Percentiles rank a stretch among this genome's conserved stretches.
Conservation (phyloP, 2,797 vertebrate species). For the Loris lydekkerianus region DNA sequence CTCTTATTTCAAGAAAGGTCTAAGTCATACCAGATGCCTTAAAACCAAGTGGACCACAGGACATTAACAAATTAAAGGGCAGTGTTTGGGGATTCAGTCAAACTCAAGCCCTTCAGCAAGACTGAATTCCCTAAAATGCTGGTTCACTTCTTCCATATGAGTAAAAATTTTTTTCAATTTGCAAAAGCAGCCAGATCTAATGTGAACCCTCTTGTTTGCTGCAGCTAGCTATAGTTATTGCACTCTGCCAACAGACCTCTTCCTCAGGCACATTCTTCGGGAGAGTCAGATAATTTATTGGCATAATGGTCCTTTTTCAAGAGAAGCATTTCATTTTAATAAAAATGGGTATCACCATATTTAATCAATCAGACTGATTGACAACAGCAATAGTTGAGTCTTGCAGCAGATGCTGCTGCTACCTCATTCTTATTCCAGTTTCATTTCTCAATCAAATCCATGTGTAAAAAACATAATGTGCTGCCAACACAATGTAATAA, state of each 20-base stretch:
- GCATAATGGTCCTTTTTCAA: constrained; percentile 84
- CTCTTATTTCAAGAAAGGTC: constrained; percentile 23
- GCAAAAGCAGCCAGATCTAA: constrained; percentile 72
- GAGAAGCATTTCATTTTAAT: constrained; percentile 89
- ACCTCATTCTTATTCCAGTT: constrained; percentile 90
- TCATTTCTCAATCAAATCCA: constrained; percentile 92
- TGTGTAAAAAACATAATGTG: constrained; percentile 89
- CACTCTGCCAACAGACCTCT: constrained; percentile 76
- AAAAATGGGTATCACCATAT: constrained; percentile 88
- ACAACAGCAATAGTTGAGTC: constrained; percentile 88
- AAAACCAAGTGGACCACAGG: background rate
- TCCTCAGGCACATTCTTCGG: constrained; percentile 78
- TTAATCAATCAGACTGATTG: constrained; percentile 91
- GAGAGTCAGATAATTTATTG: constrained; percentile 81
- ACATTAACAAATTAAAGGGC: constrained; percentile 21
- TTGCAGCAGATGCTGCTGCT: constrained; percentile 88
- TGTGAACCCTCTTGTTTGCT: constrained; percentile 70
- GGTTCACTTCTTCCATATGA: constrained; percentile 39
- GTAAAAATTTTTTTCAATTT: constrained; percentile 73
- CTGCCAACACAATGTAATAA: constrained; percentile 90
- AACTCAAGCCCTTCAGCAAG: background rate
- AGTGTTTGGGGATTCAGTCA: background rate
- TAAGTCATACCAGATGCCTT: background rate
- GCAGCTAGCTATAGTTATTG: constrained; percentile 77
- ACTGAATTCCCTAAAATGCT: background rate